These are phyloP conservation scores for Pantala flavescens DNA, from an alignment of 1,140 invertebrate species.

Conservation along the genomic window DNA sequence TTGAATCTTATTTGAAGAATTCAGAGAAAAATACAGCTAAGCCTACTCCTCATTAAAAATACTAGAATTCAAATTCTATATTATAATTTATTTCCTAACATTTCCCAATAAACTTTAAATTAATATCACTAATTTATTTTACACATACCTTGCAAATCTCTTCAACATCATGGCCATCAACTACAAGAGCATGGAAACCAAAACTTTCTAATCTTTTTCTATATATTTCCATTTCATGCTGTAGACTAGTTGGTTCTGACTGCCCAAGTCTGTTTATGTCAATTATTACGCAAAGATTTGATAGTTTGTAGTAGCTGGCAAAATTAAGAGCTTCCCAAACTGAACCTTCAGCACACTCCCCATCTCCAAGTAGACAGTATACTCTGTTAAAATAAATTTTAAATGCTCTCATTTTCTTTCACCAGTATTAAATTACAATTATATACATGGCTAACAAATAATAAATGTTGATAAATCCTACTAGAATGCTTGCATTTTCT, in stretches of 20 bases:
- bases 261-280: constrained; percentile 97
- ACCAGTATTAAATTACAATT: neutral
- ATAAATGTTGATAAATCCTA: too few relatives aligned
- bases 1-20: too few relatives aligned
- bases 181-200: constrained; percentile 82
- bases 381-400: constrained; percentile 50
- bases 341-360: constrained; percentile 95
- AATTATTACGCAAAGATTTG: constrained; percentile 94
- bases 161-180: constrained; percentile 94
- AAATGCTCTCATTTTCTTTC: neutral
- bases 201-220: constrained; percentile 81
- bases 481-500: too few relatives aligned
- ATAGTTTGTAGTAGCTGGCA: constrained; percentile 86
- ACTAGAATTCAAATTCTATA: too few relatives aligned
- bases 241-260: constrained; percentile 84
- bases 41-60: too few relatives aligned
- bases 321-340: constrained; percentile 98
- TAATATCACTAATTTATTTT: too few relatives aligned
- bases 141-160: constrained; percentile 63
- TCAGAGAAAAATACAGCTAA: too few relatives aligned
- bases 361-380: constrained; percentile 93
- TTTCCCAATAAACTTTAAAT: too few relatives aligned
- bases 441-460: too few relatives aligned
- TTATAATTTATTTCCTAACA: too few relatives aligned
- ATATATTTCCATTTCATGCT: constrained; percentile 87